Base-by-base conservation (phyloP, 2,113 vertebrate species). In the Nannobrachium achirus region DNA sequence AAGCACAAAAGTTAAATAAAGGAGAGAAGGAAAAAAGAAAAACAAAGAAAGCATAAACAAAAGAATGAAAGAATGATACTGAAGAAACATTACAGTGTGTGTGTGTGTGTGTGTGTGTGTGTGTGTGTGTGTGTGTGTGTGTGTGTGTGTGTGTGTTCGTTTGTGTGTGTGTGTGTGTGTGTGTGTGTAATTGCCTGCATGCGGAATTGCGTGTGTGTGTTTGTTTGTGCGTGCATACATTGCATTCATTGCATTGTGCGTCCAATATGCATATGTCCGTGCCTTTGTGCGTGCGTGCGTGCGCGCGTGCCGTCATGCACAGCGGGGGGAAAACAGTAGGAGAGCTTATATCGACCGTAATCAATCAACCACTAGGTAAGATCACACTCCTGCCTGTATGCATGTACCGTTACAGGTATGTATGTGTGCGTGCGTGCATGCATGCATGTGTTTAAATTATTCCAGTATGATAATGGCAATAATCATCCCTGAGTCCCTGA, bases 301-400 rank as follows among this genome's bases (percentile, higher is more conserved):
- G 44, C 44, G 44, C 13, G n/a, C n/a, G n/a, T n/a, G n/a, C n/a
- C n/a, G n/a, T 3, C 39, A 10, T 66, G 82, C 71, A 44, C 71
- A 60, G 73, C 73, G 71, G 76, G 80, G 82, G 82, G 81, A 69
- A 81, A 80, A 85, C 82, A 66, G 78, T 71, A 75, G 87, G 82
- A 76, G 82, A 74, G 69, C 57, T 1, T n/a, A n/a, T n/a, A 82
- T 85, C 78, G 82, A 78, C 53, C 63, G 16, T 67, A 25, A 60
- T 52, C 74, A 72, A 61, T 58, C 40, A 76, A 66, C 60, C 76
- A 73, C 60, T 18, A 61, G 50, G 68, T 66, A 59, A 56, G 57
- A 75, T 81, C 71, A 68, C 74, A 80, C n/a, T n/a, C 74, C 66
- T n/a, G 25, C 25, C 51, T 77, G n/a, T n/a, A n/a, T n/a, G n/a